A percentile compares a stretch with the other conserved stretches of the same genome.
Conservation (phyloP, 2,888 invertebrate genomes). For the Eudasyphora cyanicolor region DNA sequence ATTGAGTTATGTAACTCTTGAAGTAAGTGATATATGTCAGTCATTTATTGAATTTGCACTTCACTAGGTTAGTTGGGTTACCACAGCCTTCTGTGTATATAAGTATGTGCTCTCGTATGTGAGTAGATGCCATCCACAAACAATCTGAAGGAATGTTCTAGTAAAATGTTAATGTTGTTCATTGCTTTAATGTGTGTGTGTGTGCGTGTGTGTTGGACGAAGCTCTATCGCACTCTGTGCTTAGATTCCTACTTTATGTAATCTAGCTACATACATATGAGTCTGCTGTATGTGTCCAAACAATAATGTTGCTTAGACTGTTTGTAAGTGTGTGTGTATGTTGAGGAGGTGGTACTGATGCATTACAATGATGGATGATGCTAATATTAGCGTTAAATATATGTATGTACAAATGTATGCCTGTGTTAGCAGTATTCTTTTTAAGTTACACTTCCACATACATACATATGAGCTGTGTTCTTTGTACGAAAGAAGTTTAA, state of each 20-base stretch:
- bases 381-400: constrained; percentile 54
- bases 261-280: too few species aligned
- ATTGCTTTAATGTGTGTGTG: background rate
- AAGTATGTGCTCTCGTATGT: constrained; percentile 15
- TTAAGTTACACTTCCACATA: background rate
- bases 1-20: too few species aligned
- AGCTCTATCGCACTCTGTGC: too few species aligned
- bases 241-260: too few species aligned
- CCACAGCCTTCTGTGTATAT: background rate
- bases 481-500: constrained; percentile 40
- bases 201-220: too few species aligned
- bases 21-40: too few species aligned
- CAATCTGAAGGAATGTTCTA: constrained; percentile 32
- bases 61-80: too few species aligned
- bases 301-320: too few species aligned
- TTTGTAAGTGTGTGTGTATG: background rate
- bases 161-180: constrained; percentile 18
- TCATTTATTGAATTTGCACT: too few species aligned
- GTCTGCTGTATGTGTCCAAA: too few species aligned
- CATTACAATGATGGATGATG: constrained; percentile 65
- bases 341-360: constrained; percentile 25
- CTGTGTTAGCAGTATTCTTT: background rate
- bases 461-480: background rate
- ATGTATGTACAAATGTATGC: constrained; percentile 6
- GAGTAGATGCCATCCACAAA: constrained; percentile 17